A percentile compares a stretch with the other conserved stretches of the same genome.
Conservation (phyloP, 2,113 vertebrate species). For the Vombatus ursinus region DNA sequence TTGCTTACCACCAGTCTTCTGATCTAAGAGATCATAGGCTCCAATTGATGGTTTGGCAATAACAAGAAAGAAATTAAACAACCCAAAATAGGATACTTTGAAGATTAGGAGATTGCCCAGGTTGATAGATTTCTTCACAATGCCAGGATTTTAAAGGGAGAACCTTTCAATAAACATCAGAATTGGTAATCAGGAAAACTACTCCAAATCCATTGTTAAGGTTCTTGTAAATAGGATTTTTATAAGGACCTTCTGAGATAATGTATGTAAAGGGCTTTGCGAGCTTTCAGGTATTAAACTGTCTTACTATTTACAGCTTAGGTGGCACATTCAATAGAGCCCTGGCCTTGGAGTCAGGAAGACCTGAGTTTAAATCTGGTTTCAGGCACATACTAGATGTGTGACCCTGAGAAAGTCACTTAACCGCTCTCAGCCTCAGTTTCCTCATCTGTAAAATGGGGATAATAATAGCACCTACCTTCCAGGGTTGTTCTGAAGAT, state of each 20-base stretch:
- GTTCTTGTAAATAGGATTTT: background rate
- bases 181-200: background rate
- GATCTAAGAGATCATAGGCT: conserved; percentile 4
- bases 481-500: background rate
- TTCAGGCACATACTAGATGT: background rate
- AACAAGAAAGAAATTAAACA: background rate
- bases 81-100: background rate
- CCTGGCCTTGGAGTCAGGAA: background rate
- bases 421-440: background rate
- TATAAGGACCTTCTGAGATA: background rate
- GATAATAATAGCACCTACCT: background rate
- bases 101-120: background rate
- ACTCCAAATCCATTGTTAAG: background rate
- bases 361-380: background rate
- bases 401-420: background rate
- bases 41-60: background rate
- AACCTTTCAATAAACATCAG: conserved; percentile 19
- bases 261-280: background rate
- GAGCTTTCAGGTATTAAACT: background rate
- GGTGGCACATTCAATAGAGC: background rate
- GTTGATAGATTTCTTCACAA: background rate
- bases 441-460: background rate
- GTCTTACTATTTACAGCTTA: background rate
- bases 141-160: background rate
- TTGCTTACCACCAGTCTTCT: background rate